Base-by-base conservation (phyloP, 2,113 vertebrate genomes). In the Actenoides hombroni region DNA sequence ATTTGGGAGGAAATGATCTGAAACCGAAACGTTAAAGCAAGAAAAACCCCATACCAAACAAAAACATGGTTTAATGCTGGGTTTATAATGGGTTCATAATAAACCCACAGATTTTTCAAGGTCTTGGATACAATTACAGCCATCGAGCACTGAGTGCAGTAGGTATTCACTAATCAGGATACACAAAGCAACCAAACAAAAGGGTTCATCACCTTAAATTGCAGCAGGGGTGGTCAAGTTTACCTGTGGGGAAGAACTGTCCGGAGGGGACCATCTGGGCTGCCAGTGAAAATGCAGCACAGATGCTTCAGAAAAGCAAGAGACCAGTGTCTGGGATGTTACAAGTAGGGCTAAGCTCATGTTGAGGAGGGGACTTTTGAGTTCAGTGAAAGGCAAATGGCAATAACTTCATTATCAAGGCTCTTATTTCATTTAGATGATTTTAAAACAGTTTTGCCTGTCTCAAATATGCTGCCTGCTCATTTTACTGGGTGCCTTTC, bases 1-100 rank as follows among this genome's bases (percentile, higher is more conserved):
- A 6, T 82, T 84, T 69, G 65, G 48, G 57, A 91, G 65, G 80
- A 95, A 94, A 93, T 77, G 59, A 60, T 35, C 83, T 86, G 92
- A 93, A 92, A 81, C 51, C 31, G 37, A 92, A 88, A 92, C 13
- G 82, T 77, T 86, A 86, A 65, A 56, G 46, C 3, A 53, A 53
- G 91, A 73, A 81, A 54, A 39, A 91, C 65, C n/a, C 42, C 42
- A 42, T 37, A 42, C 42, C 42, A 42, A 42, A 15, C 15, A 86
- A 82, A 63, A 46, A 4, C 5, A 39, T 21, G n/a, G 48, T 92
- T 81, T 90, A 86, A 93, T 42, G 56, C 4, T 15, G 35, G 37
- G 11, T 70, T 90, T 93, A 13, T 70, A 94, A 88, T n/a, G n/a
- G 44, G 9, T 39, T 91, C 25, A 54, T 60, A 25, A 78, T 48